phyloP scores from a whole-genome alignment of 2,888 invertebrate species.

The Drosophila bunnanda region DNA sequence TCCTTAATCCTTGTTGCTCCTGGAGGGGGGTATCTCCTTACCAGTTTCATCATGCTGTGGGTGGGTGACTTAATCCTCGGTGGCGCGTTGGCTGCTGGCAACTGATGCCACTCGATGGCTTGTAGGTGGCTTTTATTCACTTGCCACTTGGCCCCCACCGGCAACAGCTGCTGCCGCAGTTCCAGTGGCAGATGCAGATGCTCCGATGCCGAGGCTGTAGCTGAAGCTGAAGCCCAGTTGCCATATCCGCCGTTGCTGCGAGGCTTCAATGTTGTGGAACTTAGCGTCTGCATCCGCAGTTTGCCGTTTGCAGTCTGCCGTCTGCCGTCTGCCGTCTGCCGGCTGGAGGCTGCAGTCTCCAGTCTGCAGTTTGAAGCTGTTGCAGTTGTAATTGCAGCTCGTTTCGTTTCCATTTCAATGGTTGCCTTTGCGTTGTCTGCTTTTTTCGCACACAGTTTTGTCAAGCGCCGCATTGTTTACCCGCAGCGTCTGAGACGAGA shows the following conservation, averaged over 20 bases:
- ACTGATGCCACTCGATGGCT: slow-evolving; percentile 79
- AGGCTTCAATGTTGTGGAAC: slow-evolving; percentile 50
- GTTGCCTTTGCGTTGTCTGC: slow-evolving; percentile 42
- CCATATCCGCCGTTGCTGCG: slow-evolving; percentile 68
- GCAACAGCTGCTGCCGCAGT: slow-evolving; percentile 40
- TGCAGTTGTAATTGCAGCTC: slow-evolving; percentile 50
- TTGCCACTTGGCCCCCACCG: slow-evolving; percentile 57
- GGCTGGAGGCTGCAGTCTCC: slow-evolving; percentile 37
- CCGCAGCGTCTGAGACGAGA: slow-evolving; percentile 30
- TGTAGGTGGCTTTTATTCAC: slow-evolving; percentile 80
- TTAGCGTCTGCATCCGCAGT: slow-evolving; percentile 67
- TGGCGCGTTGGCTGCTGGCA: slow-evolving; percentile 59
- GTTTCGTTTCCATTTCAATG: slow-evolving; percentile 46
- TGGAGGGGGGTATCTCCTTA: slow-evolving; percentile 37
- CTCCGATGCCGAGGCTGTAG: slow-evolving; percentile 67
- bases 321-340: slow-evolving; percentile 42
- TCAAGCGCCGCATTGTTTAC: slow-evolving; percentile 55
- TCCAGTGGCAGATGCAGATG: slow-evolving; percentile 66
- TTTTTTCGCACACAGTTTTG: slow-evolving; percentile 51
- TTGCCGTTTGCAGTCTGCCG: slow-evolving; percentile 34
- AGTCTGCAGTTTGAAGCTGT: slow-evolving; percentile 51
- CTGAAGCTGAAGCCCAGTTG: slow-evolving; percentile 59
- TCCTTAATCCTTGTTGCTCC: background rate
- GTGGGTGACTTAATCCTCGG: slow-evolving; percentile 35
- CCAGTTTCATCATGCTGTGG: slow-evolving; percentile 71